Conservation (phyloP, 2,888 invertebrate species). For the Folsomia manolachei region DNA sequence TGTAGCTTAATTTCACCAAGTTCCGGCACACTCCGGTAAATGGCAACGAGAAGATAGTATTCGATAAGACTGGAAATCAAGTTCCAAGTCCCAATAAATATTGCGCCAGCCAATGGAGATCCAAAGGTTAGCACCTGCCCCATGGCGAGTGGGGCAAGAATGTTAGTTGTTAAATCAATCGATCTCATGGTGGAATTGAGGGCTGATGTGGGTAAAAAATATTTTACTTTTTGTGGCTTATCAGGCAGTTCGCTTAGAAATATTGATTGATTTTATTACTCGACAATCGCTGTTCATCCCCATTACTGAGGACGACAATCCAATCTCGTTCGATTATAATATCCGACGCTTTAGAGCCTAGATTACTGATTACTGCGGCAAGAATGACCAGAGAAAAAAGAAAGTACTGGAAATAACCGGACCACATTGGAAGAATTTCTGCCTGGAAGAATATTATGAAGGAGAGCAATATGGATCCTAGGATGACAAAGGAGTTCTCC, state of each 20-base stretch:
- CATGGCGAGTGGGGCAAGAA: slow-evolving; percentile 57
- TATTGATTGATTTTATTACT: no score
- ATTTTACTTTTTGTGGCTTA: no score
- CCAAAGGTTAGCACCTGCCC: slow-evolving; percentile 56
- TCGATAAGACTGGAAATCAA: slow-evolving; percentile 56
- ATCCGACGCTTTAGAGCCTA: slow-evolving; percentile 54
- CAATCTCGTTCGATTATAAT: slow-evolving; percentile 57
- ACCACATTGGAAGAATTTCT: neutral
- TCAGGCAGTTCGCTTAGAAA: slow-evolving; percentile 54
- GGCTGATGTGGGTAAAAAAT: slow-evolving; percentile 53
- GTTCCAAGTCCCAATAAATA: slow-evolving; percentile 55
- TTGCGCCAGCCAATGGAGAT: slow-evolving; percentile 50
- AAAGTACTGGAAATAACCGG: slow-evolving; percentile 23
- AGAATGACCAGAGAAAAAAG: slow-evolving; percentile 53
- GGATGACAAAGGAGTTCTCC: no score
- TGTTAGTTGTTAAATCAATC: slow-evolving; percentile 56
- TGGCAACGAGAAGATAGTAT: slow-evolving; percentile 54
- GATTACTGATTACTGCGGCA: slow-evolving; percentile 53
- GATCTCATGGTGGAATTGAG: slow-evolving; percentile 57
- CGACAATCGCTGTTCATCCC: slow-evolving; percentile 53
- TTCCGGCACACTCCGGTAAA: slow-evolving; percentile 55
- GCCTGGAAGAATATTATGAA: no score
- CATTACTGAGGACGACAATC: slow-evolving; percentile 56
- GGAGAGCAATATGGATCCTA: no score
- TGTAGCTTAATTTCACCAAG: slow-evolving; percentile 45